These are phyloP conservation scores for Orchestes rusci DNA, from an alignment of 2,888 invertebrate genomes.

Conservation along the genomic window DNA sequence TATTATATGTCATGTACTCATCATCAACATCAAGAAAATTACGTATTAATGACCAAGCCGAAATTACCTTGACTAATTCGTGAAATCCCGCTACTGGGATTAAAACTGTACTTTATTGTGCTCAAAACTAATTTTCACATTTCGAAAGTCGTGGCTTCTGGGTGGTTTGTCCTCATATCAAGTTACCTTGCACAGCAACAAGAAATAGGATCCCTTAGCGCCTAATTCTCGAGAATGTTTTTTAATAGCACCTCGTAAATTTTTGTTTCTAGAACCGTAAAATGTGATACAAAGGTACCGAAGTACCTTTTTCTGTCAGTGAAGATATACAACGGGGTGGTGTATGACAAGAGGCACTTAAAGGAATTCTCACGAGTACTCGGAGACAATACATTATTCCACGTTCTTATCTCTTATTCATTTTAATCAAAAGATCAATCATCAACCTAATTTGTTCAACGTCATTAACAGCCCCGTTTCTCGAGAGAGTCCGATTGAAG, in stretches of 20 bases:
- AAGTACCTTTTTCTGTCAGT: conserved; percentile 14
- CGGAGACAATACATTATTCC: neutral
- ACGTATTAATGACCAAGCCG: too few relatives aligned
- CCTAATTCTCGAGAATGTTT: conserved; percentile 11
- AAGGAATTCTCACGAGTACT: too few relatives aligned
- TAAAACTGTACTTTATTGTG: too few relatives aligned
- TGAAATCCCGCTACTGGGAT: too few relatives aligned
- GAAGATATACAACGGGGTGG: conserved; percentile 11
- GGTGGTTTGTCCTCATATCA: too few relatives aligned
- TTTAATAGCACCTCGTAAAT: conserved; percentile 9
- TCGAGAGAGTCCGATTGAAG: too few relatives aligned
- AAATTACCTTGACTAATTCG: too few relatives aligned
- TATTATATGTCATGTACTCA: too few relatives aligned
- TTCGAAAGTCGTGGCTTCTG: too few relatives aligned
- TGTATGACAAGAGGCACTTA: neutral
- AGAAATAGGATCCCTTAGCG: conserved; percentile 6
- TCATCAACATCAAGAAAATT: too few relatives aligned
- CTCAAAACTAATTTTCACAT: too few relatives aligned
- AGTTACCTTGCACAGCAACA: neutral
- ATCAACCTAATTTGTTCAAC: neutral
- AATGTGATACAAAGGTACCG: conserved; percentile 14
- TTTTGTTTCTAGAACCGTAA: conserved; percentile 13
- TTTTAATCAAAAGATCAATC: neutral
- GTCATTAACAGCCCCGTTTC: too few relatives aligned
- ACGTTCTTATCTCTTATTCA: neutral